Base-by-base conservation (phyloP, 2,113 vertebrate species). In the Colossoma macropomum region DNA sequence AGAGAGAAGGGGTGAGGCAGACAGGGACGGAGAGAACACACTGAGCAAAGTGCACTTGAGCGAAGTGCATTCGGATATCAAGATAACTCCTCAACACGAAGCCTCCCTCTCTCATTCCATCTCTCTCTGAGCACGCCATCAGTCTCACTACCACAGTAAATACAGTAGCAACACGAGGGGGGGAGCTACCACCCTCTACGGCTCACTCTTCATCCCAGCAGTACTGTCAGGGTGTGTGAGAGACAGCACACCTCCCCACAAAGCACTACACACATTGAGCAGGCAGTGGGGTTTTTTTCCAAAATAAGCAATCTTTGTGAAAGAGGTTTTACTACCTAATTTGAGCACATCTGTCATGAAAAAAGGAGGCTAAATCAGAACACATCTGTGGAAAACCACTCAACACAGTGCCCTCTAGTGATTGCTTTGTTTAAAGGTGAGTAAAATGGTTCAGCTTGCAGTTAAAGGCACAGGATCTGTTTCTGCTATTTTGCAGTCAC, bases 331-430 rank as follows among this genome's bases (percentile, higher is more conserved):
- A 71, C 41, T 13, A 1, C 21, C 34, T 25, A 23, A 2, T 41
- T 71, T 45, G n/a, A 71, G 45, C 45, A 71, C 41, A 71, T 10
- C 45, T 13, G 48, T 25, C 11, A 59, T 6, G 21, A 7, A 63
- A 62, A 34, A 52, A 56, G 23, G 34, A 41, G 34, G 10, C 25
- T 9, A 68, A 23, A 38, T 69, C 32, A 69, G 32, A 11, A 12
- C 21, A 69, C 32, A 38, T 69, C 32, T 23, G 6, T 59, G 32
- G 12, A 74, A 45, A 59, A 73, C 45, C 45, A 75, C 75, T 85
- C 52, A 72, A 32, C 32, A 82, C 48, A 85, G 80, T 76, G 80
- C 83, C 86, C 63, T 85, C 80, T 87, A 87, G 86, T 82, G 86
- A 75, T 30, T 52, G 60, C 48, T 34, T 25, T 30, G n/a, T n/a